phyloP scores from a whole-genome alignment of 2,888 invertebrate species.

The Mesorhabditis belari region DNA sequence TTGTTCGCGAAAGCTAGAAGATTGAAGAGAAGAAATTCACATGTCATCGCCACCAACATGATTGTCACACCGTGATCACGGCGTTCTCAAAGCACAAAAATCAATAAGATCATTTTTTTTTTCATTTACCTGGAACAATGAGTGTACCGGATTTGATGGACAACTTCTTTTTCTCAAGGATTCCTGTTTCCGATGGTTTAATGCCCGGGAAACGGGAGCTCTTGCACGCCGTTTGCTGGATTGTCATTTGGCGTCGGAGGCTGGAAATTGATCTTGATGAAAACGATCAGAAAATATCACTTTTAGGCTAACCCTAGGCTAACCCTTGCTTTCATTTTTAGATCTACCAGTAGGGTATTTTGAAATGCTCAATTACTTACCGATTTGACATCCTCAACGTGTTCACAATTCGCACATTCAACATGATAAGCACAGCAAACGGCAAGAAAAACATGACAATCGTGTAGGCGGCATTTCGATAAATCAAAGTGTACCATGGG shows the following conservation, averaged over 20 bases:
- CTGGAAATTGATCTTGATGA: too few relatives aligned
- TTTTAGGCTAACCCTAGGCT: too few relatives aligned
- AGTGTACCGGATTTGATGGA: neutral
- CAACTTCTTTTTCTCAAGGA: neutral
- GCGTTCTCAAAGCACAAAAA: conserved; percentile 15
- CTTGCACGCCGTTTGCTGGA: neutral
- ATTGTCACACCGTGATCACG: conserved; percentile 42
- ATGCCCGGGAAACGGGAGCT: neutral
- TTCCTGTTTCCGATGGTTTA: neutral
- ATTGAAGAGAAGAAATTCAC: conserved; percentile 45
- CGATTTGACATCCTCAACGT: conserved; percentile 30
- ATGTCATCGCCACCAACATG: conserved; percentile 47
- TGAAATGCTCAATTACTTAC: conserved; percentile 13
- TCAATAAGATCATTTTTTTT: too few relatives aligned
- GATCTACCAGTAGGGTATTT: neutral
- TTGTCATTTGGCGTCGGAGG: neutral
- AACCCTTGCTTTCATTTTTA: too few relatives aligned
- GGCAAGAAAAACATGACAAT: conserved; percentile 44
- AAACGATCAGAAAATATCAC: too few relatives aligned
- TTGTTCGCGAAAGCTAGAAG: conserved; percentile 45
- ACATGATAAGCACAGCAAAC: conserved; percentile 35
- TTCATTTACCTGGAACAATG: neutral
- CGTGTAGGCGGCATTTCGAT: conserved; percentile 38
- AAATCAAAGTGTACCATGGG: conserved; percentile 26
- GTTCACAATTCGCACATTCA: conserved; percentile 36